Evolutionary conservation across 2,888 invertebrate genomes (phyloP).

Genomic region (Pterostichus niger): DNA sequence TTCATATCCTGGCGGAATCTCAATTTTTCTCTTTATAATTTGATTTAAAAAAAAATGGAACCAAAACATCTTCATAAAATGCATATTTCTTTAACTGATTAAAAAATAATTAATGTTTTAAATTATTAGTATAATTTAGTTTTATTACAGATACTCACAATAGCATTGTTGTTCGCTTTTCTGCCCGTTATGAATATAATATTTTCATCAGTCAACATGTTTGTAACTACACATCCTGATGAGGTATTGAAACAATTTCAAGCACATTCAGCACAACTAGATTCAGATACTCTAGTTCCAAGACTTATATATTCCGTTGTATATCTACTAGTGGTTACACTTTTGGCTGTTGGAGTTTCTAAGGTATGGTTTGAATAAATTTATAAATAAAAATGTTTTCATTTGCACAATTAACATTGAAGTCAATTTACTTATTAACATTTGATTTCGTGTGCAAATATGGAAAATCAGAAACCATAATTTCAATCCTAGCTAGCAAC

Average conservation of each 20-base stretch:
- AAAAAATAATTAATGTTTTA: no score
- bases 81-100: no score
- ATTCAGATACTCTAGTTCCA: constrained; percentile 41
- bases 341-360: constrained; percentile 45
- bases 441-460: no score
- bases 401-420: no score
- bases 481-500: no score
- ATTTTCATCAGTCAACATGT: constrained; percentile 23
- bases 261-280: constrained; percentile 51
- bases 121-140: no score
- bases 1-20: no score
- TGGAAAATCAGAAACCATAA: no score
- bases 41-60: no score
- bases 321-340: constrained; percentile 52
- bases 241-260: constrained; percentile 59
- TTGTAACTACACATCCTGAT: constrained; percentile 33
- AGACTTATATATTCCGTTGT: constrained; percentile 35
- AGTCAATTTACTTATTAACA: no score
- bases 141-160: constrained; percentile 59
- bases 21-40: no score
- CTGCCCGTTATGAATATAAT: constrained; percentile 57
- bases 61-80: no score
- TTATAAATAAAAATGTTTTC: neutral
- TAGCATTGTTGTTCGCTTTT: constrained; percentile 58
- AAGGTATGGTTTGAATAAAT: constrained; percentile 34